A percentile compares a stretch with the other conserved stretches of the same genome.
Evolutionary conservation across 2,888 invertebrate species (phyloP).

Genomic region (Ormyrus rosae): DNA sequence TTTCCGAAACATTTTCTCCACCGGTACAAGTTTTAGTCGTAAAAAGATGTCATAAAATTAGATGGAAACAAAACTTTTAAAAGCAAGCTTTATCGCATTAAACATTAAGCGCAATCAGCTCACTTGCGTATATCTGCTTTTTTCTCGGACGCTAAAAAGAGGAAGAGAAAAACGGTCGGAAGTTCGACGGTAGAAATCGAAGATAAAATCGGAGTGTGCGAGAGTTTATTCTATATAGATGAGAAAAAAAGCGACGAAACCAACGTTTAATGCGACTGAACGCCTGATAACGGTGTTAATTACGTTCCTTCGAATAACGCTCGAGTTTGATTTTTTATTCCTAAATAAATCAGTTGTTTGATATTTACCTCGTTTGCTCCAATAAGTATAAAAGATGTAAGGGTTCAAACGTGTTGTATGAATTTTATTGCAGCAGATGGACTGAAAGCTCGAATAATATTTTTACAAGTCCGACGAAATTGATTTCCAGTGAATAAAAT

Average conservation of each 20-base stretch:
- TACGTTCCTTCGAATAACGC: too few species aligned
- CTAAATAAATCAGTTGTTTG: too few species aligned
- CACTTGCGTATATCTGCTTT: not conserved
- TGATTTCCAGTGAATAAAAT: too few species aligned
- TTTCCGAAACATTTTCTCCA: not conserved
- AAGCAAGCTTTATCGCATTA: not conserved
- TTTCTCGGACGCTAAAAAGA: not conserved
- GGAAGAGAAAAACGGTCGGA: not conserved
- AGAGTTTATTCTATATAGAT: not conserved
- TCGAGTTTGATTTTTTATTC: too few species aligned
- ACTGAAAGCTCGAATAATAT: too few species aligned
- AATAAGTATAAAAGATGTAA: too few species aligned
- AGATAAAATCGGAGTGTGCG: too few species aligned
- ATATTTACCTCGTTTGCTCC: too few species aligned
- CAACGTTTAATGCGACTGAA: not conserved
- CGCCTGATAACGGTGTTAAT: too few species aligned
- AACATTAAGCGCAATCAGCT: not conserved
- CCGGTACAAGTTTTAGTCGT: not conserved
- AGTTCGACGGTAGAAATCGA: not conserved
- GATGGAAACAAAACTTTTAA: not conserved
- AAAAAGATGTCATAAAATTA: constrained; percentile 1
- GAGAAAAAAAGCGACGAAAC: not conserved
- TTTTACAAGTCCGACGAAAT: too few species aligned
- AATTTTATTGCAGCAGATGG: too few species aligned
- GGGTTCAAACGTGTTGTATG: too few species aligned